A percentile compares a stretch with the other conserved stretches of the same genome.
These are phyloP conservation scores for Acipenser transmontanus DNA, from an alignment of 2,797 vertebrate species.

Conservation along the genomic window DNA sequence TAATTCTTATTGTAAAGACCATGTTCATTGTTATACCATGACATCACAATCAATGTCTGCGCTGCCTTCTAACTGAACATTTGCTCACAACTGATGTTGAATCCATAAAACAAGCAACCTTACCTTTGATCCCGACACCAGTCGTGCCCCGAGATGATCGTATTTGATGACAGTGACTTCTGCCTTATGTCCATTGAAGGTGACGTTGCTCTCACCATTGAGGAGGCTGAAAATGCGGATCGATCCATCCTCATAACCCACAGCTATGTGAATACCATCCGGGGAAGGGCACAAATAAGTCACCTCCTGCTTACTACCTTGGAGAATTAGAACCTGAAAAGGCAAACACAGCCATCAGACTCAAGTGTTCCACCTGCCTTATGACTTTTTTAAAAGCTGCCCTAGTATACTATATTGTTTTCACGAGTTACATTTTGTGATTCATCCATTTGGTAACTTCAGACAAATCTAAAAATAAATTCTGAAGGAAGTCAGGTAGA, in stretches of 20 bases:
- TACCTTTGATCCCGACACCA: constrained; percentile 90
- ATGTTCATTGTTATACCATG: no score
- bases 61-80: no score
- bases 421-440: no score
- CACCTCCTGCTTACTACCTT: constrained; percentile 84
- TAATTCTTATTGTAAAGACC: no score
- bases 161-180: constrained; percentile 77
- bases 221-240: constrained; percentile 81
- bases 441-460: no score
- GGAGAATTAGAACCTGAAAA: constrained; percentile 80
- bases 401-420: no score
- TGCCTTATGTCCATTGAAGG: constrained; percentile 91
- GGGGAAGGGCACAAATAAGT: constrained; percentile 82
- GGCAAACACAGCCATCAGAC: constrained; percentile 7
- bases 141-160: constrained; percentile 77
- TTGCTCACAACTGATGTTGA: no score
- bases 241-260: constrained; percentile 88
- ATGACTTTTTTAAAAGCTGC: no score
- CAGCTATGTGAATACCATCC: constrained; percentile 79
- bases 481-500: no score
- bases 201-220: constrained; percentile 74
- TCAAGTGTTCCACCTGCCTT: no score
- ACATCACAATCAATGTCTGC: no score
- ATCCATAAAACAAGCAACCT: constrained; percentile 21
- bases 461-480: no score